Evolutionary conservation across 1,140 invertebrate species (phyloP), one percentile per base, ranked within the genome.

Genomic region (Penaeus indicus): DNA sequence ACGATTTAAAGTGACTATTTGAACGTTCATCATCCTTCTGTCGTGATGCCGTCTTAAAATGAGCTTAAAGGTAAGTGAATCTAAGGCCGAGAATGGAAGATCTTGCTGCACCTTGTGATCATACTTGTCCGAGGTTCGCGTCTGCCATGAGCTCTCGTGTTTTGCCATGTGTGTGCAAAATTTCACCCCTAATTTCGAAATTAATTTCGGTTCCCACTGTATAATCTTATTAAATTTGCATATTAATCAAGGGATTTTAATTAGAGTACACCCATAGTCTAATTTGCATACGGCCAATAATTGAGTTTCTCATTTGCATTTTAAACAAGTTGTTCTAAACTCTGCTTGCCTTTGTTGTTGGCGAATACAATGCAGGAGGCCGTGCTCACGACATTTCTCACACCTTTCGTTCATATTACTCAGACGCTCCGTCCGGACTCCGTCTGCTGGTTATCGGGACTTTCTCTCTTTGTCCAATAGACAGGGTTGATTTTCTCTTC

Each of bases 181-280:
- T 91, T 91, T 90, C 86, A 89, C 82, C 83, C 88, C 88, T 91
- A 91, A 91, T 91, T 91, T 91, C 85, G 85, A 89, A 91, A 91
- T 91, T 91, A 91, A 91, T 91, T 91, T 91, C 83, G 89, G 90
- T 88, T 88, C 88, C 90, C 88, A 90, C 82, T 90, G 90, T 91
- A 88, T 91, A 91, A 91, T 91, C 90, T 91, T 91, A 91, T 91
- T 91, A 91, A 91, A 91, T 91, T 90, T 91, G 86, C 90, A 91
- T 91, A 91, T 91, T 91, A 91, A 91, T 91, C 85, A 91, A 90
- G 90, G 88, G 89, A 90, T 91, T 91, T 91, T 91, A 91, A 91
- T 91, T 91, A 91, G 90, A 89, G 90, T 90, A 88, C 90, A 90
- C 90, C 90, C 90, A 90, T 90, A 90, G 84, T 88, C 82, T 88